Base-by-base conservation (phyloP, 1,140 invertebrate genomes). In the Rhagoletis pomonella region DNA sequence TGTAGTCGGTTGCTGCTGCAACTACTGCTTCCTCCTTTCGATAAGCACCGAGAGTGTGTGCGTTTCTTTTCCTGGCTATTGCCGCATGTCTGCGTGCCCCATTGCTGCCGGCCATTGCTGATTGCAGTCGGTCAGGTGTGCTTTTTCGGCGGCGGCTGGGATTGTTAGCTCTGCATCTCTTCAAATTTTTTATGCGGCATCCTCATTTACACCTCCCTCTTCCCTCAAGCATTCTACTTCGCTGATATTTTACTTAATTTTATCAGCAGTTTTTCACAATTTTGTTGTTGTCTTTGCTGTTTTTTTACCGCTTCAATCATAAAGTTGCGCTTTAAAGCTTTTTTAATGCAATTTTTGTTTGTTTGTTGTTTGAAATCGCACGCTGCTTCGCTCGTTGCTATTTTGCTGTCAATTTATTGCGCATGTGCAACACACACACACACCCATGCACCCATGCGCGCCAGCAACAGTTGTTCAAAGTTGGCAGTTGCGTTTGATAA, bases 401-500 rank as follows among this genome's bases (percentile, higher is more conserved):
- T 58, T 29, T 29, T 39, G 10, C 73, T 10, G 73, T 10, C 47
- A 81, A 81, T 81, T 81, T 81, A 47, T n/a, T 73, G 67, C 67
- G 67, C 67, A 44, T 73, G 67, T 14, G 67, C 67, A 44, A 81
- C 47, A 29, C 47, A 55, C 19, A 47, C 14, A 5, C 7, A 5
- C 69, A 44, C 47, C 50, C 47, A 81, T 9, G 5, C 14, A 73
- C 29, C 29, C 29, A 47, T 42, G 39, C 67, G 1, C 4, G 17
- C 17, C 47, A 55, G 47, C 73, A 81, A 81, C 19, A 58, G 73
- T 81, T 81, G 73, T 50, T n/a, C 73, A 81, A 14, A 50, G 47
- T 50, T 81, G 17, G 73, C 7, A 19, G 17, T 81, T 81, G 73
- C 73, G n/a, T 81, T 81, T n/a, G 73, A 17, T 81, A 81, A 81